phyloP scores from a whole-genome alignment of 2,888 invertebrate species.

The Andrena dorsata region DNA sequence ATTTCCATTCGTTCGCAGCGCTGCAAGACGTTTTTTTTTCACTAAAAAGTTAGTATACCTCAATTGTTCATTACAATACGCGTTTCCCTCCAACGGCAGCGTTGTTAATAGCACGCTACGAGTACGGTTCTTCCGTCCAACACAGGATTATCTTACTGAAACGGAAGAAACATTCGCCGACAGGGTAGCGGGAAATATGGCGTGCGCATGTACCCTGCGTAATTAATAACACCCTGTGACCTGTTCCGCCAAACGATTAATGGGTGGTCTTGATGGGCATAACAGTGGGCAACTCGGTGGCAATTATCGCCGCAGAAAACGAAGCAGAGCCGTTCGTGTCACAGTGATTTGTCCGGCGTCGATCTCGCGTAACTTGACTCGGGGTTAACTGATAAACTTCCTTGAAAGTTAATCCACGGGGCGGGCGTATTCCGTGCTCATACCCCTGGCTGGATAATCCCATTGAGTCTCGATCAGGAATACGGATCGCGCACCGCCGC shows the following conservation, averaged over 20 bases:
- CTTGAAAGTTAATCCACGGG: conserved; percentile 60
- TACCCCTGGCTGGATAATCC: conserved; percentile 44
- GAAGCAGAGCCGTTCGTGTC: conserved; percentile 42
- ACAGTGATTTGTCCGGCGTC: conserved; percentile 55
- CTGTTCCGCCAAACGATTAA: conserved; percentile 54
- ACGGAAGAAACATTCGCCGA: conserved; percentile 50
- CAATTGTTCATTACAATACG: neutral
- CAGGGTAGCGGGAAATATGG: conserved; percentile 34
- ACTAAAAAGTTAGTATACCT: too few relatives aligned
- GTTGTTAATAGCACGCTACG: neutral
- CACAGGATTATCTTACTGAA: conserved; percentile 3
- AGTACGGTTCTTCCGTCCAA: neutral
- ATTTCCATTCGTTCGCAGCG: too few relatives aligned
- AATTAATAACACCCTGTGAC: conserved; percentile 50
- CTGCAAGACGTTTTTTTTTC: too few relatives aligned
- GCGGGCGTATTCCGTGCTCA: conserved; percentile 36
- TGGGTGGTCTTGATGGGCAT: conserved; percentile 43
- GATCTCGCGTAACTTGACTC: conserved; percentile 51
- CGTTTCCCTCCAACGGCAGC: neutral
- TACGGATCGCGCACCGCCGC: conserved; percentile 43
- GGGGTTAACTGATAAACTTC: conserved; percentile 60
- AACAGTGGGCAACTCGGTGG: conserved; percentile 35
- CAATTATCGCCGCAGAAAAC: conserved; percentile 61
- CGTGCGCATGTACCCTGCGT: neutral
- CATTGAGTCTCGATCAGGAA: conserved; percentile 50